Evolutionary conservation across 1,140 invertebrate species (phyloP).

Genomic region (Parapsyche elsis): DNA sequence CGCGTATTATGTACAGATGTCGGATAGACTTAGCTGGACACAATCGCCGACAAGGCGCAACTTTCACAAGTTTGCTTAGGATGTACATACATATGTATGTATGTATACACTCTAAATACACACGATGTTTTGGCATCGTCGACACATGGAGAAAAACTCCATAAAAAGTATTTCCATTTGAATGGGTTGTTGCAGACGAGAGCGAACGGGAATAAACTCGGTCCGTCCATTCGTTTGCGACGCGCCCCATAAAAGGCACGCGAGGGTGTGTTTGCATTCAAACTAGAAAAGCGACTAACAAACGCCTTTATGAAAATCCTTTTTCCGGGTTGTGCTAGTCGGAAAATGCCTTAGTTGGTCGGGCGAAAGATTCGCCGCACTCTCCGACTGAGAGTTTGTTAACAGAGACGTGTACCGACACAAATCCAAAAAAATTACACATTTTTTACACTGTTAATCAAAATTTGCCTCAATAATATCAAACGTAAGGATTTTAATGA

Average conservation of each 20-base stretch:
- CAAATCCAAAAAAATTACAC: no score
- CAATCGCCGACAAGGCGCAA: conserved; percentile 26
- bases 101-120: conserved; percentile 26
- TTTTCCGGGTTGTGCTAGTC: background rate
- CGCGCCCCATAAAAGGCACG: conserved; percentile 17
- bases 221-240: background rate
- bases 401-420: no score
- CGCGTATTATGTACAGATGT: background rate
- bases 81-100: no score
- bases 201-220: conserved; percentile 24
- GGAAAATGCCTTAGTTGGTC: background rate
- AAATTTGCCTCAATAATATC: no score
- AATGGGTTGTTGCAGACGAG: conserved; percentile 21
- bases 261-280: conserved; percentile 19
- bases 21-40: background rate
- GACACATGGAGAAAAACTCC: conserved; percentile 35
- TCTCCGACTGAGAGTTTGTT: no score
- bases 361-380: background rate
- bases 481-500: no score
- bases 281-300: conserved; percentile 22
- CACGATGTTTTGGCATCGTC: conserved; percentile 32
- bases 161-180: conserved; percentile 43
- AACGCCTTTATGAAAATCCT: conserved; percentile 28
- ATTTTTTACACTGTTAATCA: no score
- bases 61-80: conserved; percentile 31